Conservation (phyloP, 2,888 invertebrate genomes). For the Eristalis arbustorum region DNA sequence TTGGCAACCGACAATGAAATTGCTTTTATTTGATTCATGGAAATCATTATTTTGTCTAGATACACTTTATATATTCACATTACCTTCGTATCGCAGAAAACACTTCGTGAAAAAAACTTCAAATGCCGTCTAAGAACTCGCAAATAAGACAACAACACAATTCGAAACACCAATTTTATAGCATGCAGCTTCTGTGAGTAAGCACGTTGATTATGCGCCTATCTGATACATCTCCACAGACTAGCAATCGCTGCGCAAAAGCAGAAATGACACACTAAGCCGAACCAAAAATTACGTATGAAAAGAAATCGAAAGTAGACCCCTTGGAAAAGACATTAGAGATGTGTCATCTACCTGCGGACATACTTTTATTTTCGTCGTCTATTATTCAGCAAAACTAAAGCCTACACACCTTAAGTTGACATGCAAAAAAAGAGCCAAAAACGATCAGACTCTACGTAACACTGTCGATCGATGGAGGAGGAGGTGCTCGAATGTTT, state of each 20-base stretch:
- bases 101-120: constrained; percentile 8
- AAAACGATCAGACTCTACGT: background rate
- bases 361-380: constrained; percentile 1
- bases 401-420: constrained; percentile 39
- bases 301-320: constrained; percentile 55
- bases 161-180: constrained; percentile 1
- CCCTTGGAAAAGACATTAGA: constrained; percentile 36
- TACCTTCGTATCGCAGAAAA: background rate
- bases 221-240: constrained; percentile 4
- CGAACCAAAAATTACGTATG: constrained; percentile 39
- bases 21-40: constrained; percentile 31
- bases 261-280: constrained; percentile 20
- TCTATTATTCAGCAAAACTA: constrained; percentile 24
- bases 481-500: constrained; percentile 5
- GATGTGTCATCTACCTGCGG: constrained; percentile 55
- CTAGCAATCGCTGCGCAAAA: constrained; percentile 28
- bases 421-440: constrained; percentile 8
- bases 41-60: constrained; percentile 23
- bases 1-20: constrained; percentile 23
- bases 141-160: background rate
- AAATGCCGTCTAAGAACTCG: background rate
- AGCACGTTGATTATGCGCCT: constrained; percentile 19
- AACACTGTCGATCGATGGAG: constrained; percentile 3
- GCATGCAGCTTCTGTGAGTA: constrained; percentile 24
- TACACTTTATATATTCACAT: background rate